These are phyloP conservation scores for Tethya wilhelma DNA, from an alignment of 37 sponge, comb jelly and placozoan genomes.

Conservation along the genomic window DNA sequence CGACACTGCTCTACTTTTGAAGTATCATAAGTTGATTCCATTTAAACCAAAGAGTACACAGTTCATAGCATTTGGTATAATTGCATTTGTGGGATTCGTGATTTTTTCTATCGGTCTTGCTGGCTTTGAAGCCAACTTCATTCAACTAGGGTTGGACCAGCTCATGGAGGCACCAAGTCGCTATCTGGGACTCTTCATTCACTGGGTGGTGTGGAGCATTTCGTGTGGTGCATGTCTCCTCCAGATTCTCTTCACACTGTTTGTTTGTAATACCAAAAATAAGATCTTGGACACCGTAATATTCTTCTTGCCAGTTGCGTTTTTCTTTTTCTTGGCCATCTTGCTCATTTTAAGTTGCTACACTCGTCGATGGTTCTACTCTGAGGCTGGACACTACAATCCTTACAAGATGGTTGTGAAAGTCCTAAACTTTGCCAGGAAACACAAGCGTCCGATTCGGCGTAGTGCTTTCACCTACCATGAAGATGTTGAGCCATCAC, in stretches of 20 bases:
- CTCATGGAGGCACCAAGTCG: slow-evolving; percentile 13
- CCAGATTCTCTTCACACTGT: not conserved
- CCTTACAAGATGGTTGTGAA: not conserved
- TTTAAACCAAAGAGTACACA: too few relatives aligned
- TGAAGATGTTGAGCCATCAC: not conserved
- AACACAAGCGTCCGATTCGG: slow-evolving; percentile 4
- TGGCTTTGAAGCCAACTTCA: slow-evolving; percentile 12
- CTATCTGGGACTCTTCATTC: slow-evolving; percentile 3
- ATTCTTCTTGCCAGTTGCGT: not conserved
- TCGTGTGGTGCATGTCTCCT: not conserved
- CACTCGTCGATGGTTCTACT: slow-evolving; percentile 12
- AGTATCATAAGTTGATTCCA: too few relatives aligned
- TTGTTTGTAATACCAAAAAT: too few relatives aligned
- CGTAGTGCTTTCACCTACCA: slow-evolving; percentile 31
- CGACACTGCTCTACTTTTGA: too few relatives aligned
- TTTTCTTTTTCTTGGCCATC: not conserved
- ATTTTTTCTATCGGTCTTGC: not conserved
- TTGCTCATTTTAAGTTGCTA: not conserved
- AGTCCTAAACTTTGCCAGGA: slow-evolving; percentile 12
- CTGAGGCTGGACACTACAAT: not conserved
- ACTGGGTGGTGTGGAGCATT: slow-evolving; percentile 15
- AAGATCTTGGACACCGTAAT: too few relatives aligned
- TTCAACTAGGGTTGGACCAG: slow-evolving; percentile 25
- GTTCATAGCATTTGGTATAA: too few relatives aligned
- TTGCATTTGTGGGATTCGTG: not conserved